Evolutionary conservation across 2,113 vertebrate genomes (phyloP).

Genomic region (Petaurus breviceps): DNA sequence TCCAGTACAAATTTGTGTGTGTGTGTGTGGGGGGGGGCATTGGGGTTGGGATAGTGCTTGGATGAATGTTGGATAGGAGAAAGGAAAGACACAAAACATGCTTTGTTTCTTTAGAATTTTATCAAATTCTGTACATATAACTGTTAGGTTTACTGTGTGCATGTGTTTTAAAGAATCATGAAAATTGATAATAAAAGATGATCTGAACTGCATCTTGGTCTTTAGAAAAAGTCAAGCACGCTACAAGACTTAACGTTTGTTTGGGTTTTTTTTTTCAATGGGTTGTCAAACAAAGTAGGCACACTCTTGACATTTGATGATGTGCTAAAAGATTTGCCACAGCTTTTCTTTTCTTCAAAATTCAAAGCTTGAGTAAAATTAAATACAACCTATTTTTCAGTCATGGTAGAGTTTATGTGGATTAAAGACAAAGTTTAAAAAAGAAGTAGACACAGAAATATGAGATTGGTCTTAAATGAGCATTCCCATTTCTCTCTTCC

Average conservation of each 20-base stretch:
- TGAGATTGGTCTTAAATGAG: conserved; percentile 63
- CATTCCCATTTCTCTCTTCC: conserved; percentile 35
- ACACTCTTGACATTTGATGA: conserved; percentile 31
- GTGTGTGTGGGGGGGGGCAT: background rate
- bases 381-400: conserved; percentile 67
- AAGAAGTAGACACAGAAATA: conserved; percentile 69
- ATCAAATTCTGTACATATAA: conserved; percentile 25
- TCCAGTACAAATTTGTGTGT: background rate
- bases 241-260: conserved; percentile 21
- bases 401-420: conserved; percentile 62
- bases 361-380: conserved; percentile 64
- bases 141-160: background rate
- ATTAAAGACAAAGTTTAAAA: conserved; percentile 69
- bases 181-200: conserved; percentile 41
- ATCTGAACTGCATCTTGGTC: conserved; percentile 5
- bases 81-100: background rate
- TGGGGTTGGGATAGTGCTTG: background rate
- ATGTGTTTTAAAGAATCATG: conserved; percentile 41
- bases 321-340: conserved; percentile 15
- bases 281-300: conserved; percentile 62
- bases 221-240: conserved; percentile 57
- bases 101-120: conserved; percentile 21
- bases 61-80: background rate
- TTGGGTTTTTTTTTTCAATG: background rate
- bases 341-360: conserved; percentile 58